Percentiles rank a stretch among this genome's conserved stretches.
Conservation (phyloP, 2,113 vertebrate species). For the Odocoileus virginianus region DNA sequence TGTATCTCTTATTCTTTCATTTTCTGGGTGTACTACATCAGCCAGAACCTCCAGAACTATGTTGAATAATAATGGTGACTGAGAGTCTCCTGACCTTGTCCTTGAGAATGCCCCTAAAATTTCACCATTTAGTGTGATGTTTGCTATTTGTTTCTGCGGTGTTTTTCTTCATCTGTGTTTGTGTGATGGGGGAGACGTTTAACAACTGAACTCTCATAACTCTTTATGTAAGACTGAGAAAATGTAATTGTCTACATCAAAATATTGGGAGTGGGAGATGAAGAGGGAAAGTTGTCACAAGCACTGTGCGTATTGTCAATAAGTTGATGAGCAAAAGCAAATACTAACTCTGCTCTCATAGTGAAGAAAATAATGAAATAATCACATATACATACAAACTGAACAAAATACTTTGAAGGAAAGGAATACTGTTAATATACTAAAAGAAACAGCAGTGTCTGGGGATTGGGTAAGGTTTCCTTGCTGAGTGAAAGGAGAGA, state of each 20-base stretch:
- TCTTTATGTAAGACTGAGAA: background rate
- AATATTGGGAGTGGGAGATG: background rate
- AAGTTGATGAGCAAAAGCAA: background rate
- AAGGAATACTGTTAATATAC: background rate
- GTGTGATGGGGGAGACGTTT: background rate
- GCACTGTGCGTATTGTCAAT: background rate
- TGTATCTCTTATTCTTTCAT: background rate
- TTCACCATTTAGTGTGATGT: background rate
- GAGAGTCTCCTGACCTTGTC: background rate
- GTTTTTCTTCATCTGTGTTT: background rate
- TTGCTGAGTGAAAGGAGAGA: background rate
- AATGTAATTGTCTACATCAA: background rate
- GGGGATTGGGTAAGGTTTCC: background rate
- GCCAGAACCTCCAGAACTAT: background rate
- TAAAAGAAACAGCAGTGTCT: background rate
- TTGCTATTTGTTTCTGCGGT: background rate
- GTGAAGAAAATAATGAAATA: background rate
- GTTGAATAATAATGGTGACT: background rate
- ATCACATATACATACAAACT: background rate
- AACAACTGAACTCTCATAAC: background rate
- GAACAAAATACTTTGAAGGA: background rate
- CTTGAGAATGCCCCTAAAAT: background rate
- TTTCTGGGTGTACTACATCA: background rate
- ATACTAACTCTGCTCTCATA: background rate
- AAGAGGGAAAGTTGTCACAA: background rate